phyloP scores from a whole-genome alignment of 37 sponge, comb jelly and placozoan species.

The Aplysina aerophoba region DNA sequence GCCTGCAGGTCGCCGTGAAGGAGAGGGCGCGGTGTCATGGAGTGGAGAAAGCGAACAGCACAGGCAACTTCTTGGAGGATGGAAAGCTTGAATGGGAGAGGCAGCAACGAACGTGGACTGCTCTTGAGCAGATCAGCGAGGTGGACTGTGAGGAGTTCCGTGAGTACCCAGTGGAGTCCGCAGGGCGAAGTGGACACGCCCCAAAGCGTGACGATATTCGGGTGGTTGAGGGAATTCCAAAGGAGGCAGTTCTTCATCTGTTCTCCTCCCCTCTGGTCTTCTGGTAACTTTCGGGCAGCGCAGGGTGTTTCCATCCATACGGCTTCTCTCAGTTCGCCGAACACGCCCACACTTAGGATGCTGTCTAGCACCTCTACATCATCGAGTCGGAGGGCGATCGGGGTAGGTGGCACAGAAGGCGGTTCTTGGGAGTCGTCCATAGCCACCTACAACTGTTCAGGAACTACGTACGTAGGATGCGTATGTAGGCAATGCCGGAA shows the following conservation, averaged over 20 bases:
- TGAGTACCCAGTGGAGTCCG: not conserved
- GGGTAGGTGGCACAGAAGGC: not conserved
- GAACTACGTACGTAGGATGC: too few relatives aligned
- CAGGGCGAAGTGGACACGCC: not conserved
- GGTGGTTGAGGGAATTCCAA: constrained; percentile 5
- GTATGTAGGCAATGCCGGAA: too few relatives aligned
- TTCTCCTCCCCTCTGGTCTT: not conserved
- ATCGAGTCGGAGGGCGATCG: not conserved
- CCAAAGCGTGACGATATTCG: not conserved
- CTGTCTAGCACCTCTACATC: not conserved
- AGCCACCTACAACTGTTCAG: too few relatives aligned
- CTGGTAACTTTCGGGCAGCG: not conserved
- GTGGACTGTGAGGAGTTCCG: not conserved
- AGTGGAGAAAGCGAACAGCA: constrained; percentile 5
- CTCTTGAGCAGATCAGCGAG: not conserved
- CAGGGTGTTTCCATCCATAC: not conserved
- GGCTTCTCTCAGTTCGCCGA: not conserved
- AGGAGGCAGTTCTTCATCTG: not conserved
- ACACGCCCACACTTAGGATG: not conserved
- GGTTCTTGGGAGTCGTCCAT: too few relatives aligned
- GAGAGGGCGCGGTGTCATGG: not conserved
- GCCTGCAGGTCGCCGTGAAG: constrained; percentile 2
- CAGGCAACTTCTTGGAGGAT: not conserved
- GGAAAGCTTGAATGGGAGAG: not conserved
- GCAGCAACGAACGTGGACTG: not conserved